Evolutionary conservation across 2,797 vertebrate species (phyloP), one percentile per base, ranked within the genome.

Genomic region (Chelon auratus): DNA sequence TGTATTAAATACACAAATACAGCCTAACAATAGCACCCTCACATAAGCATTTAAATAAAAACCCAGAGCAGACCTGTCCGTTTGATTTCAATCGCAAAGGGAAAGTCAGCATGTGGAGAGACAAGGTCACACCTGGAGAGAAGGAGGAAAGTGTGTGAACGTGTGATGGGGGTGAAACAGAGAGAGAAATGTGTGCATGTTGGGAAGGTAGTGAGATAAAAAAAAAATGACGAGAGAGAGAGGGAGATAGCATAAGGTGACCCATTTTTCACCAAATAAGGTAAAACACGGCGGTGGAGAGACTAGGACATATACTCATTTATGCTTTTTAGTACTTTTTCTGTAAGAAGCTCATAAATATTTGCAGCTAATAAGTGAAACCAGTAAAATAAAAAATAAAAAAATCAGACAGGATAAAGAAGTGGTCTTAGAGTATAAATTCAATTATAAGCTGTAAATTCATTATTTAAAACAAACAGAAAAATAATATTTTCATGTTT

Each of bases 191-290:
- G 68, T 68, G 63, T 22, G 75, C 42, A 20, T 20, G 24, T 53
- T 50, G 13, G 8, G 61, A 12, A 65, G 57, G n/a, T 42, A 10
- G 64, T 0, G 57, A 51, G 66, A 43, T 2, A 53, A 12, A 42
- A 15, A 37, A 2, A 22, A 22, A 22, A 22, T 22, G 4, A 8
- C 62, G 62, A 68, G 47, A 57, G 40, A n/a, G 37, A 47, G 30
- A 15, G 5, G 15, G 42, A 33, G 3, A 13, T 2, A 18, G 33
- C 15, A 33, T 12, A 51, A 39, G 48, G 54, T 26, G 55, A 68
- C 15, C 36, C 45, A 14, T 64, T 83, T 79, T 40, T 75, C 43
- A 53, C 82, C 82, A 82, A 82, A 82, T 77, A 78, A 71, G 83
- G 83, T 67, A 68, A 82, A 78, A 79, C 67, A 52, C 63, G 65